Evolutionary conservation across 2,113 vertebrate species (phyloP).

Genomic region (Rhinichthys klamathensis): DNA sequence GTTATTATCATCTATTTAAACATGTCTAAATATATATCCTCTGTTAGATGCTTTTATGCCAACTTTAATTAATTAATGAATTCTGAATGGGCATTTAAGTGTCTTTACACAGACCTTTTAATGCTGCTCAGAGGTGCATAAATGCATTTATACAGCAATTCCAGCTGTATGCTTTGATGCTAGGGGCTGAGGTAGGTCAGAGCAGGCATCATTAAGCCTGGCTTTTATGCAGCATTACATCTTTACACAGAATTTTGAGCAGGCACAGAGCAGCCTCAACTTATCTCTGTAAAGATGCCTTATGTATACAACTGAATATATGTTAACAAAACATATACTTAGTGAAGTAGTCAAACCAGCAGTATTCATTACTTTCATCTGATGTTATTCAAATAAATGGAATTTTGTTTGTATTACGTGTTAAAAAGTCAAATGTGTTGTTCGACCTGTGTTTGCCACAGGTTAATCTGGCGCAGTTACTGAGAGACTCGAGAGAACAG

Average conservation of each 20-base stretch:
- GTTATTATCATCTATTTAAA: not conserved
- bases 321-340: not conserved
- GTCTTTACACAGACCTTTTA: too few relatives aligned
- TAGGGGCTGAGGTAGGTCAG: too few relatives aligned
- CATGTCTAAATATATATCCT: not conserved
- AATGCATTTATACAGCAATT: too few relatives aligned
- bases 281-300: too few relatives aligned
- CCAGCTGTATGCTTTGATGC: too few relatives aligned
- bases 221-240: too few relatives aligned
- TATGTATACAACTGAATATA: not conserved
- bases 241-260: too few relatives aligned
- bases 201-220: too few relatives aligned
- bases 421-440: not conserved
- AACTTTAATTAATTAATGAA: too few relatives aligned
- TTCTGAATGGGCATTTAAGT: too few relatives aligned
- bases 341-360: not conserved
- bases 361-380: not conserved
- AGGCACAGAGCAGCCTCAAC: too few relatives aligned
- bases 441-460: constrained; percentile 57
- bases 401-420: not conserved
- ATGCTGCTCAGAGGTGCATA: too few relatives aligned
- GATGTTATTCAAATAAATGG: not conserved
- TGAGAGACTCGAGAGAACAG: constrained; percentile 87
- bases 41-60: not conserved
- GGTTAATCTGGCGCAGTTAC: constrained; percentile 90